These are phyloP conservation scores for Altica lythri DNA, from an alignment of 2,888 invertebrate species.

Conservation along the genomic window DNA sequence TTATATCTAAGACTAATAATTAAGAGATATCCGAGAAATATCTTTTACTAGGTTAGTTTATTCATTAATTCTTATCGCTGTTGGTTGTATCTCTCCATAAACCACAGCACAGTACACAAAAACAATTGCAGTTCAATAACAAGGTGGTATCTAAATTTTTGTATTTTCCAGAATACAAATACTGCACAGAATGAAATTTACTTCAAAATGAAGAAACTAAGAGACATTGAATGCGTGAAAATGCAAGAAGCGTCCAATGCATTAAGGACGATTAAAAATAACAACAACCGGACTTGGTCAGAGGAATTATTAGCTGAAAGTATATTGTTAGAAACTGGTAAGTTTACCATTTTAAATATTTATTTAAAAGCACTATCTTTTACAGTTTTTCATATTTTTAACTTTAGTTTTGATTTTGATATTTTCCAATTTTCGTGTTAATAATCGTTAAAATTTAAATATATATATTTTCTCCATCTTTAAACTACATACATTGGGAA, in stretches of 20 bases:
- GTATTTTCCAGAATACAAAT: constrained; percentile 14
- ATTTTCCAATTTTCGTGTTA: too few species aligned
- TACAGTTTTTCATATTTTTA: too few species aligned
- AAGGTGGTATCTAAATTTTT: constrained; percentile 1
- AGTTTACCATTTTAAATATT: constrained; percentile 29
- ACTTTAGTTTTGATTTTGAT: too few species aligned
- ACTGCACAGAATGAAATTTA: constrained; percentile 27
- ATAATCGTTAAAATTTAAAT: too few species aligned
- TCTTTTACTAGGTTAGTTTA: too few species aligned
- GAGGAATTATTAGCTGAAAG: constrained; percentile 48
- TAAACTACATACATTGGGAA: too few species aligned
- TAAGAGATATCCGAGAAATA: too few species aligned
- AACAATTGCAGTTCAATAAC: neutral
- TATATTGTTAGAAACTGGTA: constrained; percentile 48
- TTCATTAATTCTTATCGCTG: too few species aligned
- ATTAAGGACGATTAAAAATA: constrained; percentile 40
- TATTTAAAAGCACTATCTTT: neutral
- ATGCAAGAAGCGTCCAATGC: constrained; percentile 49
- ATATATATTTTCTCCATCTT: too few species aligned
- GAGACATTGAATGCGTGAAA: constrained; percentile 46
- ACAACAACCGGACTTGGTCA: constrained; percentile 33
- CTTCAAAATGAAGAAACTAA: constrained; percentile 33
- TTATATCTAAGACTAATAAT: too few species aligned
- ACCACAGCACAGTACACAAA: too few species aligned
- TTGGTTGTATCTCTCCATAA: too few species aligned